Base-by-base conservation (phyloP, 2,113 vertebrate species). In the Hemichromis elongatus region DNA sequence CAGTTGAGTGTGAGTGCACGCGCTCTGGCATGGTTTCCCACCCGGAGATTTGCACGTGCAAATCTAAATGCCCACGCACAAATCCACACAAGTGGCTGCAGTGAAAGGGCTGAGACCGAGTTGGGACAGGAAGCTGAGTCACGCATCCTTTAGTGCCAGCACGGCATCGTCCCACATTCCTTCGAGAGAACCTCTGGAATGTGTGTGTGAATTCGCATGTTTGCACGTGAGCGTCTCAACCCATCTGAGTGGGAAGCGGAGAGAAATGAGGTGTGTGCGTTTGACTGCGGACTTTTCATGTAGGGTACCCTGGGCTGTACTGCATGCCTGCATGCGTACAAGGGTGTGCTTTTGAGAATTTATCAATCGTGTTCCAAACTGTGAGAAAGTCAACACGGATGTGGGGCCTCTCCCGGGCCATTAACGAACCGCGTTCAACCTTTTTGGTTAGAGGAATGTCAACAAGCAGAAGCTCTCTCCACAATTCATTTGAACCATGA, bases 151-250 rank as follows among this genome's bases (percentile, higher is more conserved):
- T 75, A 80, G 91, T 93, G 94, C 93, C 94, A 92, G 83, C 83
- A 78, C 52, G 42, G 66, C 91, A 83, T 85, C 73, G 91, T 94
- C 91, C 92, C 93, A 95, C 94, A 96, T 96, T 95, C 95, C 94
- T 85, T 82, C 30, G 84, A 93, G 83, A 91, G 90, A 88, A 94
- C 94, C 94, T 95, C 93, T 93, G 94, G 96, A 96, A 95, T 96
- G 93, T 79, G 85, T 83, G 87, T 90, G 88, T 82, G 80, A 92
- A 89, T 78, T 85, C 79, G 33, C 82, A 80, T 87, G 92, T 88
- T 83, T 91, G 90, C 86, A 84, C 79, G 89, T 91, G 86, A 90
- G 84, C 42, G 70, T 35, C 80, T 87, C 78, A 18, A 77, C 84
- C 28, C 77, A 59, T 88, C 87, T 87, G 77, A 81, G 73, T 91